Conservation (phyloP, 2,797 vertebrate species). For the Mionectes olivaceus region DNA sequence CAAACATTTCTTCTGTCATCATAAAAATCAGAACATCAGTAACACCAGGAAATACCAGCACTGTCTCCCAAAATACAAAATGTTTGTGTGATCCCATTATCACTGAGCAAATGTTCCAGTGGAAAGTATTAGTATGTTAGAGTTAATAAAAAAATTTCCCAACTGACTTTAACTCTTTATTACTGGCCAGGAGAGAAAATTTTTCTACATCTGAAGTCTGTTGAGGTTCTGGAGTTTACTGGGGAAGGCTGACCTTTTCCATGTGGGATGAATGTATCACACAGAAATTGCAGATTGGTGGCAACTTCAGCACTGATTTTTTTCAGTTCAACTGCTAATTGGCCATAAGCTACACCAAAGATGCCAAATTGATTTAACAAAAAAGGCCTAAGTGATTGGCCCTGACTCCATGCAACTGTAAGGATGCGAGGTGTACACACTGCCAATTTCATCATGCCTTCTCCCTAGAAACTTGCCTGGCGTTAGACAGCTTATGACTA, state of each 20-base stretch:
- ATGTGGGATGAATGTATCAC: neutral
- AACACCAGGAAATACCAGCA: neutral
- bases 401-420: neutral
- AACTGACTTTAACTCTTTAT: neutral
- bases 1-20: neutral
- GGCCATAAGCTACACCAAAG: neutral
- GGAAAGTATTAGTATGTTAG: neutral
- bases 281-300: neutral
- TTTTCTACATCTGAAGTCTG: neutral
- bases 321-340: neutral
- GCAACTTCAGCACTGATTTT: neutral
- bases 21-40: neutral
- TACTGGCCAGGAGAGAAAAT: neutral
- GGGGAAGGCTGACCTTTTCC: neutral
- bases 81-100: neutral
- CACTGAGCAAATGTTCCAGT: neutral
- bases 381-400: neutral
- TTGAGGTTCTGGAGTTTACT: neutral
- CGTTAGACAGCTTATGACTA: neutral
- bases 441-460: neutral
- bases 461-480: neutral
- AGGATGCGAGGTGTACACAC: accelerated
- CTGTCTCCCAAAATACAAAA: neutral
- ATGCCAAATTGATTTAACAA: neutral
- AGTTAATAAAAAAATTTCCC: neutral